Evolutionary conservation across 37 sponge, comb jelly and placozoan species (phyloP).

Genomic region (Ianthella basta): DNA sequence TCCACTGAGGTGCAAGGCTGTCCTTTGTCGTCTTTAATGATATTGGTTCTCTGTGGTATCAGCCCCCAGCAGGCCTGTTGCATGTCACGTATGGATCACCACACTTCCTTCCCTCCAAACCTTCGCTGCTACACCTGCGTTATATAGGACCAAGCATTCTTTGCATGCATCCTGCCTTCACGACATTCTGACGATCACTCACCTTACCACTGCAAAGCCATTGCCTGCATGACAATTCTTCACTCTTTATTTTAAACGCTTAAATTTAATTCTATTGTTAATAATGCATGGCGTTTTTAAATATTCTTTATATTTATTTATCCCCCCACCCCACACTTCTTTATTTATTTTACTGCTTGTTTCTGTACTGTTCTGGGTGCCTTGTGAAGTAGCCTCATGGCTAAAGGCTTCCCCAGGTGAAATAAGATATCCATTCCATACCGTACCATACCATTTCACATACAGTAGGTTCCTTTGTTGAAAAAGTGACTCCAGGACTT

Average conservation of each 20-base stretch:
- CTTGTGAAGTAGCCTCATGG: no score
- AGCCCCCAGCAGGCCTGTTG: slow-evolving; percentile 21
- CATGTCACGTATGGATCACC: slow-evolving; percentile 20
- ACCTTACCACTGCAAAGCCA: background rate
- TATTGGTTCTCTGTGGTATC: background rate
- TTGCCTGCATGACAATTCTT: no score
- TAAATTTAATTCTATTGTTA: no score
- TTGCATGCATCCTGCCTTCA: background rate
- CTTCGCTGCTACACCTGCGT: background rate
- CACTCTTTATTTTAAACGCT: no score
- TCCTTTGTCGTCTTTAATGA: slow-evolving; percentile 15
- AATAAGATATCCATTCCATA: no score
- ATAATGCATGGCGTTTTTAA: no score
- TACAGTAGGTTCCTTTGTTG: background rate
- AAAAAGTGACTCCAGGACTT: background rate
- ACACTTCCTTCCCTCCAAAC: slow-evolving; percentile 29
- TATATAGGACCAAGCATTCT: slow-evolving; percentile 17
- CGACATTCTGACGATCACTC: background rate
- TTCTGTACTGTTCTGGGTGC: no score
- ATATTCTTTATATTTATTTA: no score
- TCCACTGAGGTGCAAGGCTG: background rate
- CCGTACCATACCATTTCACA: no score
- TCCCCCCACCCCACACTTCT: no score
- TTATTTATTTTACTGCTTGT: no score
- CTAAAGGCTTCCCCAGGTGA: no score